Percentiles rank a stretch among this genome's conserved stretches.
These are phyloP conservation scores for Lysandra coridon DNA, from an alignment of 2,888 invertebrate species.

Conservation along the genomic window DNA sequence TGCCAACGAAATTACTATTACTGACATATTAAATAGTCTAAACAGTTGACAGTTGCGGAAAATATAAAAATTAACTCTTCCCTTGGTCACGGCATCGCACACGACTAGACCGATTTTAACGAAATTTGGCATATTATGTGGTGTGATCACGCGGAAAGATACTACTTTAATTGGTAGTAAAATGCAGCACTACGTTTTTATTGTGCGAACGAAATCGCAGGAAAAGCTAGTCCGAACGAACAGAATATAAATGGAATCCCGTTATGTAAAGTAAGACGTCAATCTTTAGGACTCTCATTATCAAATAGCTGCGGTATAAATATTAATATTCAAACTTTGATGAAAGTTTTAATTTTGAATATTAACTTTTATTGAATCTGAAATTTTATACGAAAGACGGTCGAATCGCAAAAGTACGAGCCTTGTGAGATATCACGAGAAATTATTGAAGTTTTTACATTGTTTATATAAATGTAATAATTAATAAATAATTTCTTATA, in stretches of 20 bases:
- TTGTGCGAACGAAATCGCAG: not conserved
- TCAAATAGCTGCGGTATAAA: conserved; percentile 4
- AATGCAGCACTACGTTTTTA: no score
- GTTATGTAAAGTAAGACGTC: not conserved
- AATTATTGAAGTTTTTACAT: not conserved
- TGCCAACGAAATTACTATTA: no score
- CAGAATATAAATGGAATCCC: not conserved
- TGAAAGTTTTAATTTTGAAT: conserved; percentile 8
- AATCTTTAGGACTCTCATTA: not conserved
- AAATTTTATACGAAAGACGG: not conserved
- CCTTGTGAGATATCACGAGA: not conserved
- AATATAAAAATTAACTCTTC: no score
- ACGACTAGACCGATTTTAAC: no score
- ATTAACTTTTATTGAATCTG: conserved; percentile 7
- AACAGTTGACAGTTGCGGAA: no score
- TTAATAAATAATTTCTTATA: no score
- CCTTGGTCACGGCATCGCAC: no score
- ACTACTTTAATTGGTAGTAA: no score
- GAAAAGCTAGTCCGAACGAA: not conserved
- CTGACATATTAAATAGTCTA: no score
- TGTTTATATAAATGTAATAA: not conserved
- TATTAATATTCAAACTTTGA: conserved; percentile 16
- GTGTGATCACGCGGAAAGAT: no score
- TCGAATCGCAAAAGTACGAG: not conserved
- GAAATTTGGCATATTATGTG: no score